Base-by-base conservation (phyloP, 2,888 invertebrate genomes). In the Trachelus stipa region DNA sequence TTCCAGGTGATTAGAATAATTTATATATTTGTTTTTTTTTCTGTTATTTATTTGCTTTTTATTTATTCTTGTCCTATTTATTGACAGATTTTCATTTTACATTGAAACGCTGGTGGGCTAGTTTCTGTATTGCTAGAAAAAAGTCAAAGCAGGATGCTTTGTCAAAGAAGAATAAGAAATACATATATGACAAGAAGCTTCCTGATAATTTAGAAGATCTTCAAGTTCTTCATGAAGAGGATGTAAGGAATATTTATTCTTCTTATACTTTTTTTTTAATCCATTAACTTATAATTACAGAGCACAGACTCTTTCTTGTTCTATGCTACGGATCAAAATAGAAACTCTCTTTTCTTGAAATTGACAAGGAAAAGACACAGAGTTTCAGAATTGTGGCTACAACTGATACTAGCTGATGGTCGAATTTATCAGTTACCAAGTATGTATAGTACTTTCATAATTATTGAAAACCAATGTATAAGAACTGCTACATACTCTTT, bases 371-470 rank as follows among this genome's bases (percentile, higher is more conserved):
- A 93, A 73, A 90, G 92, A 37, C 92, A 92, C 78, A 89, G 93
- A 34, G 84, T 92, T n/a, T 92, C 92, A 0, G 95, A 95, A 90
- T 90, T 94, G 0, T 92, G 92, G 81, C 86, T 96, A 1, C 91
- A 93, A 78, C 88, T 95, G 30, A 81, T 87, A 34, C 81, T 92
- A 12, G 83, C 87, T 9, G 89, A 93, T 83, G 93, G 93, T 11
- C 90, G 90, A 37, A 85, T 88, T 30, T 93, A 92, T 78, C 92
- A 92, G 73, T 90, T 93, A 77, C 93, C 93, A 40, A 89, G 92
- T 92, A 86, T 76, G 77, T 75, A 68, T 71, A 34, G 4, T 56
- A n/a, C 74, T 77, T 76, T n/a, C 12, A 75, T 34, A 73, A 9
- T 56, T 56, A 56, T 56, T 56, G 23, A 23, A 9, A 56, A 56